These are phyloP conservation scores for Peromyscus attwateri DNA, from an alignment of 2,797 vertebrate species.

Conservation along the genomic window DNA sequence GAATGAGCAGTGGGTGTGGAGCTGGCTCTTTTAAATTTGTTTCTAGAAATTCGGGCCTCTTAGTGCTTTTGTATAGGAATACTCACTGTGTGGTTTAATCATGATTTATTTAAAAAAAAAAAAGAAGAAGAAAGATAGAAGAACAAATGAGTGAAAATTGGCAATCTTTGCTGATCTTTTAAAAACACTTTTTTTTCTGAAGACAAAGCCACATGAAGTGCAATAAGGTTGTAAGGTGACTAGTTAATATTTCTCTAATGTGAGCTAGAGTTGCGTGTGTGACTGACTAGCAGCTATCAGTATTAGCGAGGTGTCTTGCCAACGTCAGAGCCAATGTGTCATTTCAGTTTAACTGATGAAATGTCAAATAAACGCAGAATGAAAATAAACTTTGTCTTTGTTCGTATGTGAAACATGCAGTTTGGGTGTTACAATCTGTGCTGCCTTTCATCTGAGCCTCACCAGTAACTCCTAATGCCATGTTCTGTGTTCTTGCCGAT, in stretches of 20 bases:
- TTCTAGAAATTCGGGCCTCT: slow-evolving; percentile 67
- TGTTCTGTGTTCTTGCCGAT: background rate
- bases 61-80: slow-evolving; percentile 76
- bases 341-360: slow-evolving; percentile 89
- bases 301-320: slow-evolving; percentile 81
- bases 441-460: background rate
- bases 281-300: slow-evolving; percentile 72
- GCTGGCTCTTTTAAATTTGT: slow-evolving; percentile 42
- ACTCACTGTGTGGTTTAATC: slow-evolving; percentile 59
- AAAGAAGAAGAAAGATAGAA: background rate
- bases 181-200: slow-evolving; percentile 61
- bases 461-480: background rate
- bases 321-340: slow-evolving; percentile 87
- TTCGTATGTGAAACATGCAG: background rate
- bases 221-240: slow-evolving; percentile 73
- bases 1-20: background rate
- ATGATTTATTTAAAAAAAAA: slow-evolving; percentile 52
- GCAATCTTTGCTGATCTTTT: slow-evolving; percentile 65
- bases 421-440: background rate
- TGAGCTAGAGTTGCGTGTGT: background rate
- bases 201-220: slow-evolving; percentile 73
- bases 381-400: slow-evolving; percentile 73
- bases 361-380: slow-evolving; percentile 84
- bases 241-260: slow-evolving; percentile 53
- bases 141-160: slow-evolving; percentile 84